These are phyloP conservation scores for Drosophila anomelani DNA, from an alignment of 2,888 invertebrate genomes.

Conservation along the genomic window DNA sequence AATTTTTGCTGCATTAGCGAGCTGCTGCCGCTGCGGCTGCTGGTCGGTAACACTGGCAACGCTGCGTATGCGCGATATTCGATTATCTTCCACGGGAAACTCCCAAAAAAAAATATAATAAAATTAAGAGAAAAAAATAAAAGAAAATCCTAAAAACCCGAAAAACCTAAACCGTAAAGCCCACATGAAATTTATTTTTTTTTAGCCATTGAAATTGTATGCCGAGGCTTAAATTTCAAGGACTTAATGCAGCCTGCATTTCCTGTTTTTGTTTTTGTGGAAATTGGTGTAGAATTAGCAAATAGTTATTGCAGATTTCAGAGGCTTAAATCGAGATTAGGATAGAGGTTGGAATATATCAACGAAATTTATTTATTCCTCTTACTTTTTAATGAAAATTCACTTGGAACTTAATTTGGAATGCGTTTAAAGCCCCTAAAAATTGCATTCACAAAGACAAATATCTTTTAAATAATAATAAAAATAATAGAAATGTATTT, in stretches of 20 bases:
- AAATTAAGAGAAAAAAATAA: background rate
- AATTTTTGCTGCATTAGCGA: slow-evolving; percentile 67
- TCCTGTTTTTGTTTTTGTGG: background rate
- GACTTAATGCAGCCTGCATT: slow-evolving; percentile 3
- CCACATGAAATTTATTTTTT: slow-evolving; percentile 12
- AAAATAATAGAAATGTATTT: too few species aligned
- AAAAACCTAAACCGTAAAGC: slow-evolving; percentile 1
- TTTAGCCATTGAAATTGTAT: background rate
- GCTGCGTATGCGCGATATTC: slow-evolving; percentile 63
- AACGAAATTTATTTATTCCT: background rate
- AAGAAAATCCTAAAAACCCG: background rate
- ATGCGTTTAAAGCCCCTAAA: background rate
- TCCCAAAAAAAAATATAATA: background rate
- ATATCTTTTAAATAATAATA: too few species aligned
- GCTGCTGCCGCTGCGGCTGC: slow-evolving; percentile 21
- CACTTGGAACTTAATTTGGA: background rate
- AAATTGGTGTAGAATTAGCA: slow-evolving; percentile 19
- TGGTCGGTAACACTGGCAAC: slow-evolving; percentile 22
- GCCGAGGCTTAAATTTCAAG: slow-evolving; percentile 9
- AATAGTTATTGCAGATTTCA: slow-evolving; percentile 27
- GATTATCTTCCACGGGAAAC: slow-evolving; percentile 9
- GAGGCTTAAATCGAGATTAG: slow-evolving; percentile 5
- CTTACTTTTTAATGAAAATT: background rate
- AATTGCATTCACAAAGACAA: too few species aligned
- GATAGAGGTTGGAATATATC: background rate